Percentiles rank a stretch among this genome's conserved stretches.
Evolutionary conservation across 1,140 invertebrate species (phyloP).

Genomic region (Heliconius himera): DNA sequence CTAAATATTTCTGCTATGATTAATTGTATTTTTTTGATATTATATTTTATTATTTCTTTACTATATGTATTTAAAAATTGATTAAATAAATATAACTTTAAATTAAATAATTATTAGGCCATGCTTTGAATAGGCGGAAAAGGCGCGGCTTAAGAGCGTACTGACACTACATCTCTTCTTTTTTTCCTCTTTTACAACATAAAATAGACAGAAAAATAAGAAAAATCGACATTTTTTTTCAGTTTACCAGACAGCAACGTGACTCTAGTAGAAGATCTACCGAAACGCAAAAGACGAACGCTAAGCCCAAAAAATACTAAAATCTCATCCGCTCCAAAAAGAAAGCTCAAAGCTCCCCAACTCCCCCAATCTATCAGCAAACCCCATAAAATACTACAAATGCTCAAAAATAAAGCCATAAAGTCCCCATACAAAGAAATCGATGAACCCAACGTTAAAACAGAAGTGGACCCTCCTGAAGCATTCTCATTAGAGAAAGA

Average conservation of each 20-base stretch:
- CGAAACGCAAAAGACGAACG: constrained; percentile 59
- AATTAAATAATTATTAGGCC: too few species aligned
- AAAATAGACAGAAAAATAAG: too few species aligned
- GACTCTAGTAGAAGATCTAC: constrained; percentile 62
- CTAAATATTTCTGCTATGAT: too few species aligned
- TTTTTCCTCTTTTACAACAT: too few species aligned
- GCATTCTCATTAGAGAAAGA: constrained; percentile 66
- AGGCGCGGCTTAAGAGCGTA: too few species aligned
- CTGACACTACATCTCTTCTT: too few species aligned
- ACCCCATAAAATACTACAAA: constrained; percentile 69
- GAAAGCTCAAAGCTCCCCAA: constrained; percentile 59
- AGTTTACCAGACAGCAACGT: constrained; percentile 66
- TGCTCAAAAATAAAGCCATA: constrained; percentile 64
- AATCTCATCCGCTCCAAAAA: constrained; percentile 58
- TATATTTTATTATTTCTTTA: too few species aligned
- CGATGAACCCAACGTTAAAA: constrained; percentile 48
- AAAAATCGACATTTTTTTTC: constrained; percentile 26
- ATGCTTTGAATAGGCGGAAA: too few species aligned
- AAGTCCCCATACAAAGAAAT: constrained; percentile 52
- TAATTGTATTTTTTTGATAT: too few species aligned
- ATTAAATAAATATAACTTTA: too few species aligned
- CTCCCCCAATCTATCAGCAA: constrained; percentile 51
- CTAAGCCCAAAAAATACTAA: constrained; percentile 59
- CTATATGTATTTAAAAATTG: too few species aligned
- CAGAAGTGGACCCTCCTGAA: constrained; percentile 66